These are phyloP conservation scores for Corythornis vintsioides DNA, from an alignment of 2,113 vertebrate species.

Conservation along the genomic window DNA sequence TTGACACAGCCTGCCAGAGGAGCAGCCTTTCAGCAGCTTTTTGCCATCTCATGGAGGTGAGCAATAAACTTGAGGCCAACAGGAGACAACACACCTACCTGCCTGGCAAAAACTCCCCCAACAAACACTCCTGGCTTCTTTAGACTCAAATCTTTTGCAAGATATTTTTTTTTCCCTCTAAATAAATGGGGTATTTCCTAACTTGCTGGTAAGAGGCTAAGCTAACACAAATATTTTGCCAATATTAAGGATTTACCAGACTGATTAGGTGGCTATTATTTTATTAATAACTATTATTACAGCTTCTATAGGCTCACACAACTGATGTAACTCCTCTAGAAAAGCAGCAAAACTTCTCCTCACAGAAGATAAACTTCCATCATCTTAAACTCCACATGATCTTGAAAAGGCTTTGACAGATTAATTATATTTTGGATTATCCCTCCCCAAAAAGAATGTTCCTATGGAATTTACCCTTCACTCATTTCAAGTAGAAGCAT, in stretches of 20 bases:
- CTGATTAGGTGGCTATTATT: background rate
- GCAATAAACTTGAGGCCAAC: background rate
- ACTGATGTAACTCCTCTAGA: background rate
- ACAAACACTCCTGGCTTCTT: background rate
- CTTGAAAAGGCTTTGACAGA: constrained; percentile 4
- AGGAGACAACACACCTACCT: background rate
- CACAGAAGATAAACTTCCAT: background rate
- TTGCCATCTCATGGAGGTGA: background rate
- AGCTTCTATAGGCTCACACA: background rate
- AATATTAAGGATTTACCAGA: background rate
- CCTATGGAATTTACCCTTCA: background rate
- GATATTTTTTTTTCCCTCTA: background rate
- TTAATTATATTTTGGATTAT: constrained; percentile 25
- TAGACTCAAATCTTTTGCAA: background rate
- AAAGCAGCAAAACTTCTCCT: background rate
- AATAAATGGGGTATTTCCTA: background rate
- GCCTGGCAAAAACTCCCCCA: background rate
- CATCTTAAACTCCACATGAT: background rate
- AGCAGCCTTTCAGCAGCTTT: constrained; percentile 2
- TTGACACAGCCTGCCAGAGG: background rate
- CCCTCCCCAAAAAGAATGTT: background rate
- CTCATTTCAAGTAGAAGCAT: background rate
- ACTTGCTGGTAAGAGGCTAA: background rate
- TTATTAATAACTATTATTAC: background rate
- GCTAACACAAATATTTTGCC: background rate